A percentile compares a stretch with the other conserved stretches of the same genome.
phyloP scores from a whole-genome alignment of 2,888 invertebrate genomes.

The Brachyopa scutellaris region DNA sequence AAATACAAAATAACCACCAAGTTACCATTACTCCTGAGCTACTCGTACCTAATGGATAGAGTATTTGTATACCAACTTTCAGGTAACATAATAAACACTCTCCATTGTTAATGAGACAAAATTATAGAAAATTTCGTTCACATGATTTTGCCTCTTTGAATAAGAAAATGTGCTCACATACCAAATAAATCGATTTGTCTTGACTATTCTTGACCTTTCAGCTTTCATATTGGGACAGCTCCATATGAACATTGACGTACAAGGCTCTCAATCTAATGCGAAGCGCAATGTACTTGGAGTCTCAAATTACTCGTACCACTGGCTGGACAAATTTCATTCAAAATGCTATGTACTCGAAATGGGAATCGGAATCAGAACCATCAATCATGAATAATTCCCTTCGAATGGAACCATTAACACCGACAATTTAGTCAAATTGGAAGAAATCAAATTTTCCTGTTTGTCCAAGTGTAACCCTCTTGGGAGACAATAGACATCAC shows the following conservation, averaged over 20 bases:
- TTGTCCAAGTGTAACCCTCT: neutral
- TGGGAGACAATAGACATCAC: neutral
- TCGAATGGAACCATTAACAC: constrained; percentile 24
- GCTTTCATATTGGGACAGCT: neutral
- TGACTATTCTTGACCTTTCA: constrained; percentile 15
- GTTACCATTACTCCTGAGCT: neutral
- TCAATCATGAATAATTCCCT: constrained; percentile 12
- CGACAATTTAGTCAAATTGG: constrained; percentile 15
- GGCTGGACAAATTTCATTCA: neutral
- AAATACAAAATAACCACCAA: too few relatives aligned
- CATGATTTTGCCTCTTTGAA: neutral
- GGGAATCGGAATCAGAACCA: too few relatives aligned
- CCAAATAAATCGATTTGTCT: too few relatives aligned
- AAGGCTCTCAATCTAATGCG: neutral
- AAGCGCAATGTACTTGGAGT: neutral
- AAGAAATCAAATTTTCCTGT: constrained; percentile 30
- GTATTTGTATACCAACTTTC: constrained; percentile 34
- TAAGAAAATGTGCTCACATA: too few relatives aligned
- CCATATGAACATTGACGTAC: neutral
- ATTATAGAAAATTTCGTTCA: neutral
- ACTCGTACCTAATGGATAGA: constrained; percentile 1
- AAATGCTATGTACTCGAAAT: neutral
- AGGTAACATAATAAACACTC: constrained; percentile 29
- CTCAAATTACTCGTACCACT: neutral
- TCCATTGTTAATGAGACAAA: constrained; percentile 4